phyloP scores from a whole-genome alignment of 1,140 invertebrate species.

The Dendrolimus punctatus region DNA sequence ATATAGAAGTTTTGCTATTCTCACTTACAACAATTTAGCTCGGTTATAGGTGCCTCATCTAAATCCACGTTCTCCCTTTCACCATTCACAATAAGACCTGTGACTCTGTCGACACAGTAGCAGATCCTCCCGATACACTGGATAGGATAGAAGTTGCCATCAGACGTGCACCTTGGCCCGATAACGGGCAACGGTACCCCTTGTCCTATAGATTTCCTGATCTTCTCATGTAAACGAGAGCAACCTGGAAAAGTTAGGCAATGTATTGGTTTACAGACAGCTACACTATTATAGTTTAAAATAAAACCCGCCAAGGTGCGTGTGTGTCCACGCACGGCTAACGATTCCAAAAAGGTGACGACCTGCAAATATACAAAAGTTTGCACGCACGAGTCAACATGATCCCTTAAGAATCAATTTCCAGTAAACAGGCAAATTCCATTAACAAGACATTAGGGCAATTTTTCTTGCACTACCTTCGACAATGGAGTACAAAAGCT shows the following conservation, averaged over 20 bases:
- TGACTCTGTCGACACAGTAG: constrained; percentile 69
- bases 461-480: no score
- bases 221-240: constrained; percentile 57
- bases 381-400: no score
- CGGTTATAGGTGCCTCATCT: constrained; percentile 41
- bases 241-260: constrained; percentile 47
- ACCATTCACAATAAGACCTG: constrained; percentile 47
- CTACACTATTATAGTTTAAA: no score
- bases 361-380: no score
- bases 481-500: no score
- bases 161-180: constrained; percentile 62
- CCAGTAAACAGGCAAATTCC: no score
- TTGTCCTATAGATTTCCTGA: constrained; percentile 25
- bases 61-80: constrained; percentile 36
- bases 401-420: no score
- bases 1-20: background rate
- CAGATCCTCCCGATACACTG: constrained; percentile 71
- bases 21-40: constrained; percentile 72
- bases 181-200: constrained; percentile 29
- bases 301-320: no score
- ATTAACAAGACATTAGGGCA: no score
- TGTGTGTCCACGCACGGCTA: no score
- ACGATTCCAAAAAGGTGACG: no score
- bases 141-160: constrained; percentile 73
- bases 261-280: no score